Percentiles rank a stretch among this genome's conserved stretches.
Conservation (phyloP, 1,140 invertebrate genomes). For the Drosophila persimilis region DNA sequence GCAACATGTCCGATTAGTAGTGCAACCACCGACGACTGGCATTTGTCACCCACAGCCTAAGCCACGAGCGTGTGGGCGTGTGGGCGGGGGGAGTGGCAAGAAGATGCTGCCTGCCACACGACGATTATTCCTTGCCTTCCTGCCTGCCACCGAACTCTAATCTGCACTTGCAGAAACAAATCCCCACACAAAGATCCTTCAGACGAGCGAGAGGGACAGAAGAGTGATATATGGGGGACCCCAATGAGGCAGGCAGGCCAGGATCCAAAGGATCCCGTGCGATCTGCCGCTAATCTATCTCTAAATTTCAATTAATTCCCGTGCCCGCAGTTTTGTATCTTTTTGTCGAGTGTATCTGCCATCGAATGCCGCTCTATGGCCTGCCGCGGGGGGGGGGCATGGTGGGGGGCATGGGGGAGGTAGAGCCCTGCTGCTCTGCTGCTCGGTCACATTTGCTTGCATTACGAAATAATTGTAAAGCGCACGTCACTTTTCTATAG, state of each 20-base stretch:
- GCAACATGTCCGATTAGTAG: constrained; percentile 81
- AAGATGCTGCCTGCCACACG: constrained; percentile 1
- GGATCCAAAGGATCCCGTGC: too few species aligned
- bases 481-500: constrained; percentile 80
- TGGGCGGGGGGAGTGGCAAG: not conserved
- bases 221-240: too few species aligned
- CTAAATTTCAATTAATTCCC: not conserved
- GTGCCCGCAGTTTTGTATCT: not conserved
- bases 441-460: constrained; percentile 76
- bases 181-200: constrained; percentile 15
- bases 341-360: too few species aligned
- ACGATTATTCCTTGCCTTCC: constrained; percentile 1
- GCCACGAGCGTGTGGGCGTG: constrained; percentile 13
- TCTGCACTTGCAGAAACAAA: constrained; percentile 50
- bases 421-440: constrained; percentile 26
- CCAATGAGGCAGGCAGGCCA: too few species aligned
- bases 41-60: constrained; percentile 69
- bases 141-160: constrained; percentile 34
- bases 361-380: not conserved
- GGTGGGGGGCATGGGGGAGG: too few species aligned
- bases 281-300: not conserved
- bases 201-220: too few species aligned
- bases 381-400: not conserved
- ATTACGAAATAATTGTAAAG: constrained; percentile 80
- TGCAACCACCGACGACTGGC: constrained; percentile 74